A percentile compares a stretch with the other conserved stretches of the same genome.
Evolutionary conservation across 1,140 invertebrate species (phyloP).

Genomic region (Euwallacea similis): DNA sequence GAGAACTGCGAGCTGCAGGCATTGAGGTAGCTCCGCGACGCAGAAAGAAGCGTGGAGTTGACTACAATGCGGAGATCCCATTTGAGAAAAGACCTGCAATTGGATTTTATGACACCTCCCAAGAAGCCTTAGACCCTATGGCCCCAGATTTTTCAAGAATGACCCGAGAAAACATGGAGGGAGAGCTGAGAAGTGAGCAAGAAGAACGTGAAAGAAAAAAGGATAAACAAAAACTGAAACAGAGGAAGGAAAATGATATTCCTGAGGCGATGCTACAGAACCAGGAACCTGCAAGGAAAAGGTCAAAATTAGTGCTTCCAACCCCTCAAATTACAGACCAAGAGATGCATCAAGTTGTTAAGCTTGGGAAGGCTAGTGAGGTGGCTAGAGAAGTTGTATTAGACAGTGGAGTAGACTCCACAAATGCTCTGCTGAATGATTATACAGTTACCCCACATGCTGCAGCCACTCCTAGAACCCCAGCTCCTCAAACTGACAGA

Average conservation of each 20-base stretch:
- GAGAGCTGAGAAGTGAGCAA: conserved; percentile 84
- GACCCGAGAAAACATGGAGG: conserved; percentile 90
- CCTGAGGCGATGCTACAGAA: conserved; percentile 88
- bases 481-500: conserved; percentile 71
- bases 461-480: conserved; percentile 83
- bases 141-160: conserved; percentile 88
- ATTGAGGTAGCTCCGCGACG: conserved; percentile 77
- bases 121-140: conserved; percentile 83
- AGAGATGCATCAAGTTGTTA: conserved; percentile 91
- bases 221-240: conserved; percentile 91
- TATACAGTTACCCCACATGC: conserved; percentile 84
- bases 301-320: conserved; percentile 90
- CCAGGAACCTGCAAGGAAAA: conserved; percentile 88
- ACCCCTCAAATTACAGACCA: conserved; percentile 96
- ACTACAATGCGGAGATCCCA: conserved; percentile 98
- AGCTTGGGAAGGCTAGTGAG: conserved; percentile 93
- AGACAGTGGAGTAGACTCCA: conserved; percentile 78
- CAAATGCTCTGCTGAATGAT: conserved; percentile 87
- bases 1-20: conserved; percentile 97
- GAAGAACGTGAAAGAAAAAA: conserved; percentile 88
- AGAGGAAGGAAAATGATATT: conserved; percentile 95
- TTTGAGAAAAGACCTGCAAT: conserved; percentile 92
- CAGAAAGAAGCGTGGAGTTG: conserved; percentile 85
- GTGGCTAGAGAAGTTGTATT: conserved; percentile 88
- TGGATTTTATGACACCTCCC: conserved; percentile 93